Conservation (phyloP, 2,113 vertebrate species). For the Candoia aspera region DNA sequence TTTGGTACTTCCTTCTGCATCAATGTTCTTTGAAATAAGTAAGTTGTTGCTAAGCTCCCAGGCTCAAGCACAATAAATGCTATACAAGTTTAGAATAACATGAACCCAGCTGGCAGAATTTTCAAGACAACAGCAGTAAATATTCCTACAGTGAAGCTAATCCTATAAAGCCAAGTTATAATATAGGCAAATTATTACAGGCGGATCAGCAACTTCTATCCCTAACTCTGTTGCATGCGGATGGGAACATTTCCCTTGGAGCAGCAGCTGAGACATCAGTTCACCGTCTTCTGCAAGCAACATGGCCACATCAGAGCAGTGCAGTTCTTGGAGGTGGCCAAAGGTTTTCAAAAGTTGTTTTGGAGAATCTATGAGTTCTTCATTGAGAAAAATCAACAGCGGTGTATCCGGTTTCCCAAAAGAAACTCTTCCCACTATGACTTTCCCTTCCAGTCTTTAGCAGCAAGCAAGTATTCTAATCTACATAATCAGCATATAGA, state of each 20-base stretch:
- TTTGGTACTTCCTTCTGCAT: background rate
- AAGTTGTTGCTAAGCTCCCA: slow-evolving; percentile 30
- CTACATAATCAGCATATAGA: too few relatives aligned
- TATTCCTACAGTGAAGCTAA: background rate
- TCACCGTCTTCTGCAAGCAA: too few relatives aligned
- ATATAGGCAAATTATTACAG: background rate
- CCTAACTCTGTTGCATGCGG: background rate
- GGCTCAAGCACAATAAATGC: background rate
- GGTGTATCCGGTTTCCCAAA: background rate
- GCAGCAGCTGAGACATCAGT: too few relatives aligned
- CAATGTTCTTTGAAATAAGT: slow-evolving; percentile 31
- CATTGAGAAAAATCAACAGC: background rate
- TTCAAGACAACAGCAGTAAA: background rate
- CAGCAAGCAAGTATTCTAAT: background rate
- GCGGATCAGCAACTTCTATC: background rate
- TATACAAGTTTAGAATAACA: background rate
- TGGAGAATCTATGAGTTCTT: background rate
- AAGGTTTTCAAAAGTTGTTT: background rate
- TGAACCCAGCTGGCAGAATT: background rate
- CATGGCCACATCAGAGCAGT: background rate
- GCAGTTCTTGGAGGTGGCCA: background rate
- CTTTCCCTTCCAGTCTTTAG: background rate
- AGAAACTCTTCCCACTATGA: background rate
- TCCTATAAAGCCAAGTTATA: background rate
- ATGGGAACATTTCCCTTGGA: background rate